Percentiles rank a stretch among this genome's conserved stretches.
Conservation (phyloP, 2,888 invertebrate species). For the Perizoma flavofasciatum region DNA sequence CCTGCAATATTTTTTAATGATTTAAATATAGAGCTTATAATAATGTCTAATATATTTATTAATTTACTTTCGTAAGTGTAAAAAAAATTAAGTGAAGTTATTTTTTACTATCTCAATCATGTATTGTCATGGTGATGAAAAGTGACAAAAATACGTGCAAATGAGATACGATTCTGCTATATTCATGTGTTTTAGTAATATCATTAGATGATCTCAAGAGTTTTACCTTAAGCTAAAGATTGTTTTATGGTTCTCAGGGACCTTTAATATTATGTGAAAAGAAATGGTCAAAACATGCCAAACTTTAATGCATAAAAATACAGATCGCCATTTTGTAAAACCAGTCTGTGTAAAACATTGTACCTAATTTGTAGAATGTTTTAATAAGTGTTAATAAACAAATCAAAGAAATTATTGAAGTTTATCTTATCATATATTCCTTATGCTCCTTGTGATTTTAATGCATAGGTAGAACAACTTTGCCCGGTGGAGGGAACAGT, state of each 20-base stretch:
- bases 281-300: constrained; percentile 51
- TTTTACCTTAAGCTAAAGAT: constrained; percentile 42
- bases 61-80: constrained; percentile 52
- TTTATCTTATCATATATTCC: constrained; percentile 3
- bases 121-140: constrained; percentile 20
- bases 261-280: constrained; percentile 33
- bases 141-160: constrained; percentile 12
- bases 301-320: constrained; percentile 55
- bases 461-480: too few relatives aligned
- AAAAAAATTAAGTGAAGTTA: constrained; percentile 68
- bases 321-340: constrained; percentile 72
- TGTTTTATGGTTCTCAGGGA: constrained; percentile 46
- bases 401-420: constrained; percentile 45
- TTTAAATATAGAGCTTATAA: constrained; percentile 31
- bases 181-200: constrained; percentile 30
- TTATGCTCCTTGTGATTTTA: too few relatives aligned
- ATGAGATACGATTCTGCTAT: constrained; percentile 30
- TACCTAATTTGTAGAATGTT: constrained; percentile 66
- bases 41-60: constrained; percentile 36
- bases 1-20: constrained; percentile 5
- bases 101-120: constrained; percentile 64
- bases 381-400: constrained; percentile 78
- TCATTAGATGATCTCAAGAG: constrained; percentile 63
- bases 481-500: too few relatives aligned
- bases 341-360: constrained; percentile 45